These are phyloP conservation scores for Magallana angulata DNA, from an alignment of 1,140 invertebrate species.

Conservation along the genomic window DNA sequence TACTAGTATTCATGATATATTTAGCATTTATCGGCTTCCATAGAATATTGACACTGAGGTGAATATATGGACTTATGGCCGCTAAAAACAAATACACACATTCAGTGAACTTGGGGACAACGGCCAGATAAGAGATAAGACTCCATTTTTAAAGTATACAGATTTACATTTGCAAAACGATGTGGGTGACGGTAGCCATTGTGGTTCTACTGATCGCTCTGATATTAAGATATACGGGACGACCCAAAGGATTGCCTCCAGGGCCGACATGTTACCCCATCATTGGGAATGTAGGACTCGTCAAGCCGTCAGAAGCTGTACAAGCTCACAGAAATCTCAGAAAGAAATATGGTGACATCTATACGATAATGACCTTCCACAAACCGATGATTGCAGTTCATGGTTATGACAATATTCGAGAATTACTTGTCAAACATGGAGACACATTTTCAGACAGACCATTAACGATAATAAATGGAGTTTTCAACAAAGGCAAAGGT, in stretches of 20 bases:
- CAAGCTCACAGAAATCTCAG: slow-evolving; percentile 40
- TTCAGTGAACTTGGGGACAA: too few species aligned
- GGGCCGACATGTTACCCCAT: slow-evolving; percentile 38
- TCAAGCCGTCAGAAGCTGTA: not conserved
- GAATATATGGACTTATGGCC: too few species aligned
- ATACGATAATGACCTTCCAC: not conserved
- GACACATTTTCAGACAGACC: slow-evolving; percentile 59
- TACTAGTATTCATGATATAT: too few species aligned
- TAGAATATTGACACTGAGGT: too few species aligned
- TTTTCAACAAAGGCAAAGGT: not conserved
- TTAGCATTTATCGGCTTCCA: too few species aligned
- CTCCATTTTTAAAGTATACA: too few species aligned
- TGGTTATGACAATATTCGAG: slow-evolving; percentile 53
- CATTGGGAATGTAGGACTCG: not conserved
- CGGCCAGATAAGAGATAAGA: too few species aligned
- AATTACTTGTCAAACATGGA: slow-evolving; percentile 56
- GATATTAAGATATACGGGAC: not conserved
- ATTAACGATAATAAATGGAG: not conserved
- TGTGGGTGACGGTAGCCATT: slow-evolving; percentile 14
- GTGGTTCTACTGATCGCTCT: not conserved
- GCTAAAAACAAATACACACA: too few species aligned
- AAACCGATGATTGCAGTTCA: slow-evolving; percentile 54
- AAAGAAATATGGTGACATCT: slow-evolving; percentile 60
- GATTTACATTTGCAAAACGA: not conserved
- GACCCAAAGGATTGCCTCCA: slow-evolving; percentile 11